Evolutionary conservation across 2,797 vertebrate species (phyloP).

Genomic region (Orientallactaga sibirica): DNA sequence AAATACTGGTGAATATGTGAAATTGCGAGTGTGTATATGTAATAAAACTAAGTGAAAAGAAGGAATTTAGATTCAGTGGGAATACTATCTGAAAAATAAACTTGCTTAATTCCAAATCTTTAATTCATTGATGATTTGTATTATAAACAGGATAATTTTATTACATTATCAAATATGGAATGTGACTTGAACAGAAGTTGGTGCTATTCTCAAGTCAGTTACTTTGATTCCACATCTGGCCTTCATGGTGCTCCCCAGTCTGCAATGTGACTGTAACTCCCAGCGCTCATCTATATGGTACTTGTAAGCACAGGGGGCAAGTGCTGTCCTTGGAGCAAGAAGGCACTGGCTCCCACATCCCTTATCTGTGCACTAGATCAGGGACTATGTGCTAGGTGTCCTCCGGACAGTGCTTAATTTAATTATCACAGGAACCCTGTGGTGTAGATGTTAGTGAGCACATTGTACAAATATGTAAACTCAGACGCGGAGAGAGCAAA

Average conservation of each 20-base stretch:
- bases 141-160: constrained; percentile 16
- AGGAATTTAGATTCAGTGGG: constrained; percentile 36
- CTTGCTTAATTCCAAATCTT: constrained; percentile 44
- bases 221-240: not conserved
- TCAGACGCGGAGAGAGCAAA: not conserved
- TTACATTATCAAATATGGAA: not conserved
- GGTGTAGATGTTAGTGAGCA: not conserved
- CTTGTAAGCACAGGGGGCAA: not conserved
- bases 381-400: not conserved
- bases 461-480: not conserved
- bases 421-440: not conserved
- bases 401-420: not conserved
- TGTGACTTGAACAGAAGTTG: not conserved
- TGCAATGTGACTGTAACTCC: not conserved
- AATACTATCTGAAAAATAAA: constrained; percentile 18
- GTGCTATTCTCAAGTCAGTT: not conserved
- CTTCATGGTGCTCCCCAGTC: not conserved
- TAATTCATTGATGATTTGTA: constrained; percentile 33
- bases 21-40: not conserved
- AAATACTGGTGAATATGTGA: constrained; percentile 46
- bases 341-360: too few relatives aligned
- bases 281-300: fast-evolving
- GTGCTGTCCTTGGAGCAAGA: not conserved
- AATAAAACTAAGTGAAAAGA: constrained; percentile 30
- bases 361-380: not conserved